phyloP scores from a whole-genome alignment of 2,888 invertebrate species.

The Drosophila pegasa region DNA sequence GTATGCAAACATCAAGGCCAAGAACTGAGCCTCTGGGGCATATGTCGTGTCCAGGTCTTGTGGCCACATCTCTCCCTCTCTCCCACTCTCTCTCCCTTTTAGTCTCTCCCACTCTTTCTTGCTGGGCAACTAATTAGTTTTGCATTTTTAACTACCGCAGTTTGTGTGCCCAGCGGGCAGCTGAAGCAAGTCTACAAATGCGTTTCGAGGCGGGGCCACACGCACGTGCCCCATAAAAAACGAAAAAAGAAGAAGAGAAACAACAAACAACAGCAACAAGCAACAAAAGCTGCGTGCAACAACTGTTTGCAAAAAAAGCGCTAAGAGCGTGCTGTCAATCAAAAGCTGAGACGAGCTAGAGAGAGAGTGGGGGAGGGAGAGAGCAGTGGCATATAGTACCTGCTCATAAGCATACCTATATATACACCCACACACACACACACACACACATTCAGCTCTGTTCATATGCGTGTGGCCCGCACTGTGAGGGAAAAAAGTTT shows the following conservation, averaged over 20 bases:
- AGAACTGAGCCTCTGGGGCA: slow-evolving; percentile 37
- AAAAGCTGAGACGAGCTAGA: slow-evolving; percentile 24
- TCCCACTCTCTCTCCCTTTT: background rate
- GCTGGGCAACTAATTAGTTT: slow-evolving; percentile 65
- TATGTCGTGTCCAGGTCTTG: slow-evolving; percentile 50
- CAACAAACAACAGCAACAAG: slow-evolving; percentile 13
- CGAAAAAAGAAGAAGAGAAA: slow-evolving; percentile 2
- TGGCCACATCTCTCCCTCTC: background rate
- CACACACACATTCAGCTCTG: background rate
- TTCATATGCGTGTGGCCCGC: slow-evolving; percentile 8
- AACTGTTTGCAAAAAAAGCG: slow-evolving; percentile 36
- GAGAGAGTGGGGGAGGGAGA: background rate
- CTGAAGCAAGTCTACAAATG: slow-evolving; percentile 7
- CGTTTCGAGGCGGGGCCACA: slow-evolving; percentile 26
- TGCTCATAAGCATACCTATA: background rate
- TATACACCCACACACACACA: background rate
- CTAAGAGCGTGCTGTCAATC: slow-evolving; percentile 70
- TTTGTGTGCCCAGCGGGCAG: slow-evolving; percentile 35
- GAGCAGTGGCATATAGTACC: background rate
- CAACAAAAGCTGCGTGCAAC: slow-evolving; percentile 46
- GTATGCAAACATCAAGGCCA: slow-evolving; percentile 48
- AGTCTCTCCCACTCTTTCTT: background rate
- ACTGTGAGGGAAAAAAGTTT: background rate
- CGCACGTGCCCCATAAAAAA: slow-evolving; percentile 54
- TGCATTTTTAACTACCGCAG: slow-evolving; percentile 69